A percentile compares a stretch with the other conserved stretches of the same genome.
These are phyloP conservation scores for Beaufortia kweichowensis DNA, from an alignment of 2,113 vertebrate species.

Conservation along the genomic window DNA sequence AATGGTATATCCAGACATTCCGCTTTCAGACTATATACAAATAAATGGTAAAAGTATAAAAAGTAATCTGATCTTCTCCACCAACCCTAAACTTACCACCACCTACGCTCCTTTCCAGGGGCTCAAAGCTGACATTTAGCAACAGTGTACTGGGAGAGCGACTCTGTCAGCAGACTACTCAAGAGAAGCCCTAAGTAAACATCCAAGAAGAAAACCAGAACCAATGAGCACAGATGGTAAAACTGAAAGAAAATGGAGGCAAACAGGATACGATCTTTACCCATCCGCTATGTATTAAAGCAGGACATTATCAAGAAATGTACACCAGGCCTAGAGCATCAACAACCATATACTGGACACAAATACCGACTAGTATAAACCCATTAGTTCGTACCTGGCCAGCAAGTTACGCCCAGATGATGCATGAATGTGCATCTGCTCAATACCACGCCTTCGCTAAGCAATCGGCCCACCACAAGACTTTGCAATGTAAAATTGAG, in stretches of 20 bases:
- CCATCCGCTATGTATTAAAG: neutral
- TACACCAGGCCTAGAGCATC: neutral
- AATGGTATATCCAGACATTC: conserved; percentile 12
- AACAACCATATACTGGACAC: neutral
- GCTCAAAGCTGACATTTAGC: conserved; percentile 18
- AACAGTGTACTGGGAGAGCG: neutral
- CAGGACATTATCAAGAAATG: no score
- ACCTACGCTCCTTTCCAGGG: conserved; percentile 6
- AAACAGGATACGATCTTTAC: neutral
- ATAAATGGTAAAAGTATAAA: neutral
- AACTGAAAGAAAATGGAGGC: neutral
- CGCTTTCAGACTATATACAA: neutral
- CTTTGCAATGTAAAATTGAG: neutral
- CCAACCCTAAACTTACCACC: conserved; percentile 1
- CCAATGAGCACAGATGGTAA: neutral
- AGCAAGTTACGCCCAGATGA: neutral
- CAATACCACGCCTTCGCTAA: neutral
- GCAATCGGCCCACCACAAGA: neutral
- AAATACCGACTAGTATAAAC: neutral
- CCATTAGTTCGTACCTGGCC: no score
- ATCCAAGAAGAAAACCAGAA: conserved; percentile 19
- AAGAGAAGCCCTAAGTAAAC: neutral
- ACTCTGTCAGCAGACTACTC: conserved; percentile 29
- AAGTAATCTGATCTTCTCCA: conserved; percentile 22
- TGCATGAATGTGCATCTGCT: neutral